A percentile compares a stretch with the other conserved stretches of the same genome.
These are phyloP conservation scores for Archilochus colubris DNA, from an alignment of 2,113 vertebrate genomes.

Conservation along the genomic window DNA sequence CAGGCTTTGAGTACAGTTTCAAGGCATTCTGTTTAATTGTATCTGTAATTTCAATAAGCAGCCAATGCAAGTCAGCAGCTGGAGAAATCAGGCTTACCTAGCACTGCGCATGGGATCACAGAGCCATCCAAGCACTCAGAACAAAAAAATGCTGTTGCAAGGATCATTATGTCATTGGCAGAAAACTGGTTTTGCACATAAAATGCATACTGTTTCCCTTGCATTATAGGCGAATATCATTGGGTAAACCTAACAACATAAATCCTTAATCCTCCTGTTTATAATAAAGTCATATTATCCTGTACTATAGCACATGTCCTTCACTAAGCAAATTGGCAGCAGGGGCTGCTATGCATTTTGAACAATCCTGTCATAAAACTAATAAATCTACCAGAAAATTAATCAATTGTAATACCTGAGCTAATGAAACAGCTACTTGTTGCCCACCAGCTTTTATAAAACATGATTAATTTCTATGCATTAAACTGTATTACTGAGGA, in stretches of 20 bases:
- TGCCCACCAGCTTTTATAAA: constrained; percentile 4
- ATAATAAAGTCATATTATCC: not conserved
- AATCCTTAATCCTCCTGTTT: not conserved
- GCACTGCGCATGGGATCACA: not conserved
- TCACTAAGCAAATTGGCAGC: not conserved
- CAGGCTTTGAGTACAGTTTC: not conserved
- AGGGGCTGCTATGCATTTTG: not conserved
- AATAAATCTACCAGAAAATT: not conserved
- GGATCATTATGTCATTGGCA: not conserved
- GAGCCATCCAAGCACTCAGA: not conserved
- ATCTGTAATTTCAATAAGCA: not conserved
- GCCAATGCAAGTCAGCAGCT: not conserved
- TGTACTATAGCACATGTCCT: not conserved
- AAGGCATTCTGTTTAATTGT: constrained; percentile 18
- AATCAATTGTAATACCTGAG: constrained; percentile 34
- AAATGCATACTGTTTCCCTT: not conserved
- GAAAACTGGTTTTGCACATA: not conserved
- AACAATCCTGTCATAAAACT: not conserved
- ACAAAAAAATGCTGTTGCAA: not conserved
- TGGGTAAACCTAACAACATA: not conserved
- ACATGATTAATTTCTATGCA: not conserved
- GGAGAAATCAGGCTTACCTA: not conserved
- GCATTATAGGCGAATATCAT: not conserved
- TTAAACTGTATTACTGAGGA: not conserved
- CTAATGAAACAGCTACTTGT: constrained; percentile 35